Base-by-base conservation (phyloP, 2,797 vertebrate genomes). In the Leptoclinus maculatus region DNA sequence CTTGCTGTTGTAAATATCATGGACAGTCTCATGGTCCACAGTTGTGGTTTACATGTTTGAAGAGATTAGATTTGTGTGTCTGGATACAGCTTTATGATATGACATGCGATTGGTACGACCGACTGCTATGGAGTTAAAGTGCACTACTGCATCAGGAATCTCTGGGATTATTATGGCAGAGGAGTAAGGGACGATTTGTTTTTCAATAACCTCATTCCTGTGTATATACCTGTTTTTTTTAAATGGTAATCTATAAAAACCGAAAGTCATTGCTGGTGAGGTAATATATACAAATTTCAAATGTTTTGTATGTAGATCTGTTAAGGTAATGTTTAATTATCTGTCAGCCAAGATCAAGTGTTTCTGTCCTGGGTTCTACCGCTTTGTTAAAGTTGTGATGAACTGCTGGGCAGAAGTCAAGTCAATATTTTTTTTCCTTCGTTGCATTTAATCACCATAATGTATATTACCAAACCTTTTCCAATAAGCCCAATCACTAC, bases 151-250 rank as follows among this genome's bases (percentile, higher is more conserved):
- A 47, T 82, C 77, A 83, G 76, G 64, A 70, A 80, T 80, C 66
- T 90, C 83, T 89, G 88, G 81, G 86, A 90, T 86, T 74, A 27
- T 82, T 78, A 65, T 43, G 38, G 56, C 13, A 36, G 43, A 36
- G 34, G 57, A 71, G 32, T 36, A 32, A 53, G 19, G 21, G 13
- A 39, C 34, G 23, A 49, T 43, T 1, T 7, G 14, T 25, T 69
- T 67, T 83, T 51, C 34, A 58, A 36, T 67, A 23, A 58, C 66
- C 9, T 56, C 58, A 39, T 19, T 56, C 39, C 39, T 41, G 51
- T 80, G 47, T 67, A 5, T 79, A 74, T 69, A 69, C 27, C 51
- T 49, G 64, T 16, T 72, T 76, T 32, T 70, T 83, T 64, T 21
- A 76, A 64, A 23, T 41, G 38, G 19, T 67, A 23, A 66, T 67